Evolutionary conservation across 2,797 vertebrate genomes (phyloP), one percentile per base, ranked within the genome.

Genomic region (Nyctalus aviator): DNA sequence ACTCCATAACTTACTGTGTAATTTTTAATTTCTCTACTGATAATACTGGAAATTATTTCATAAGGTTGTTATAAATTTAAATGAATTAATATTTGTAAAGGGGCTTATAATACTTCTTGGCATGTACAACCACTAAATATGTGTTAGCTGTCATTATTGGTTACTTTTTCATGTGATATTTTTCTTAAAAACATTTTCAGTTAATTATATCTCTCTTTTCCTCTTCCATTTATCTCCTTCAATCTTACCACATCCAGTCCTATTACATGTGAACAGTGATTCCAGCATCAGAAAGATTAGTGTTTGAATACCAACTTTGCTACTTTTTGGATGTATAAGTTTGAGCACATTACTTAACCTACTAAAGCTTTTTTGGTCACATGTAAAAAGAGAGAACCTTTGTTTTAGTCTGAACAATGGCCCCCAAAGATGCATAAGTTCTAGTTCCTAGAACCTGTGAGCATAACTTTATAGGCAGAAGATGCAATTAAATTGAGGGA

Each of bases 121-220:
- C 62, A 64, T 78, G 37, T 88, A n/a, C 25, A 88, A 78, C 8
- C 15, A 46, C 21, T 69, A 66, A 94, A 73, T 41, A 41, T 13
- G 48, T 13, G n/a, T 75, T 55, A 81, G 55, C 18, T 64, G 14
- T 84, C 64, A 62, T 71, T 30, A 77, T 78, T 88, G 57, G 21
- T 1, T 81, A 88, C 78, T 92, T 92, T 73, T 17, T 73, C 21
- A 10, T 79, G 6, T 21, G n/a, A 48, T 57, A 3, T 9, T 13
- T 35, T 30, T 71, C 91, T 84, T 66, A 92, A 72, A 66, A 78
- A 55, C 73, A 73, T 48, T 78, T 79, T 78, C 25, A 48, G 46
- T 25, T 68, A 79, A 92, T 30, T 37, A 78, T 57, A 6, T 25
- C 53, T 87, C 53, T 87, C 46, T 86, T 72, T 79, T 35, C 13